Conservation (phyloP, 1,140 invertebrate species). For the Cepaea nemoralis region DNA sequence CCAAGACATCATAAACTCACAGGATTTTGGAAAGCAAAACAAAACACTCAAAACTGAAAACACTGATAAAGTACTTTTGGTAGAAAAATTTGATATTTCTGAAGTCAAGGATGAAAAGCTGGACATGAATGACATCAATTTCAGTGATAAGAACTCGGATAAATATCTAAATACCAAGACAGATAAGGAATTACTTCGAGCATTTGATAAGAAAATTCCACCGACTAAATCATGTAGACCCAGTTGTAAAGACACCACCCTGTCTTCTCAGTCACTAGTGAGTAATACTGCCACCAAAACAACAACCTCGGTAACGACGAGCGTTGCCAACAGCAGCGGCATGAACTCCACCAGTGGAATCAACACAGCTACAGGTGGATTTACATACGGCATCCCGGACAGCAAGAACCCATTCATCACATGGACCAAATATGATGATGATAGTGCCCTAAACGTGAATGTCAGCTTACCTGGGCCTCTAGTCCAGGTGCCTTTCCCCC, state of each 20-base stretch:
- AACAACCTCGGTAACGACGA: background rate
- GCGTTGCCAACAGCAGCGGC: background rate
- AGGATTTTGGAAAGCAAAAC: background rate
- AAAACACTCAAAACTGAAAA: background rate
- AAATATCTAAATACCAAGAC: too few species aligned
- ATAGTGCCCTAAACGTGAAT: background rate
- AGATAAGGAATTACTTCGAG: too few species aligned
- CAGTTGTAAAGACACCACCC: background rate
- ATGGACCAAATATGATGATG: constrained; percentile 33
- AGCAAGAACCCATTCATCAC: constrained; percentile 32
- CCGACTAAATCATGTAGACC: background rate
- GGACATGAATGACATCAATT: background rate
- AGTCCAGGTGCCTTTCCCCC: background rate
- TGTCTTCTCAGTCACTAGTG: background rate
- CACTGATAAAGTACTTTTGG: background rate
- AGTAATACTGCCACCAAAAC: background rate
- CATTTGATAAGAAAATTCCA: too few species aligned
- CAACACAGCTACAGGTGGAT: background rate
- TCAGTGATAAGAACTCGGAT: background rate
- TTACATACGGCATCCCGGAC: constrained; percentile 27
- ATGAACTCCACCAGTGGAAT: background rate
- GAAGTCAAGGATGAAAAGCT: constrained; percentile 8
- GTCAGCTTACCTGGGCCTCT: constrained; percentile 19
- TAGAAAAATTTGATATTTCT: background rate
- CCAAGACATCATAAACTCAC: background rate